Evolutionary conservation across 2,797 vertebrate genomes (phyloP).

Genomic region (Rhinatrema bivittatum): DNA sequence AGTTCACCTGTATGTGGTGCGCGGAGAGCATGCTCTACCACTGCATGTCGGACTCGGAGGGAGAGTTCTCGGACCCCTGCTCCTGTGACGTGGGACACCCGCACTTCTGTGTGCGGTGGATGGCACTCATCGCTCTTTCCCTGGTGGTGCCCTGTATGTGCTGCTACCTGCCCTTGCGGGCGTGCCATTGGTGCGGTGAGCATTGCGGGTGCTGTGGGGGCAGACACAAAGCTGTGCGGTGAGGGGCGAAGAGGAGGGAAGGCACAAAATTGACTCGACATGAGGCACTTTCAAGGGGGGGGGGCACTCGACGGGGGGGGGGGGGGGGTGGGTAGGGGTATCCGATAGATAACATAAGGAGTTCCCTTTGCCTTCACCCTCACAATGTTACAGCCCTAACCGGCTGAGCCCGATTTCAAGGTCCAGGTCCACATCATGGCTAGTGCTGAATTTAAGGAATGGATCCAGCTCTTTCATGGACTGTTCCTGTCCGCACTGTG

Average conservation of each 20-base stretch:
- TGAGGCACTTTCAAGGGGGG: no score
- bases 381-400: no score
- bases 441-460: no score
- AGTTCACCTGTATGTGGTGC: constrained; percentile 89
- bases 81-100: constrained; percentile 79
- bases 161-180: constrained; percentile 83
- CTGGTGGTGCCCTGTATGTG: constrained; percentile 90
- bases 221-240: constrained; percentile 86
- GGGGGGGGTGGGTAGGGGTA: no score
- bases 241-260: constrained; percentile 20
- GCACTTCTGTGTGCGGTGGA: constrained; percentile 83
- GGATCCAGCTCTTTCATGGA: no score
- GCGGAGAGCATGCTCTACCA: constrained; percentile 90
- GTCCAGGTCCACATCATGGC: no score
- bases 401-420: no score
- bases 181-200: constrained; percentile 82
- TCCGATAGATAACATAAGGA: no score
- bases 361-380: no score
- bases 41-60: constrained; percentile 92
- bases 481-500: no score
- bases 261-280: no score
- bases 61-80: constrained; percentile 90
- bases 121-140: constrained; percentile 78
- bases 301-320: no score
- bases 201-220: constrained; percentile 83